Evolutionary conservation across 2,113 vertebrate genomes (phyloP).

Genomic region (Typhlomys cinereus): DNA sequence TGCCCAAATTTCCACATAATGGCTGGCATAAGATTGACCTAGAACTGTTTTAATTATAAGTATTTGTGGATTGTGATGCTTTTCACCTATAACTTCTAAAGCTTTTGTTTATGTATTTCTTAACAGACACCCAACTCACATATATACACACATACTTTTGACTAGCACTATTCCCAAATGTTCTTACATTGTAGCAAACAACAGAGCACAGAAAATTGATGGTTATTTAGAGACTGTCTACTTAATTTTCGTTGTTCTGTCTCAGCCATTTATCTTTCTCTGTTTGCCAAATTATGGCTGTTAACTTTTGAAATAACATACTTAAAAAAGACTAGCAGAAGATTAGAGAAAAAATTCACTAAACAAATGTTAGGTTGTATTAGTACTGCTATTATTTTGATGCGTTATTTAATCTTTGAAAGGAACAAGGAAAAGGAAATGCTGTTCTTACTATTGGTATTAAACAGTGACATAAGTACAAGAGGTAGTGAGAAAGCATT

Average conservation of each 20-base stretch:
- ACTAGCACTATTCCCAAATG: background rate
- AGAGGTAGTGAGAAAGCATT: constrained; percentile 29
- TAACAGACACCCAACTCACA: background rate
- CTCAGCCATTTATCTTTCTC: constrained; percentile 31
- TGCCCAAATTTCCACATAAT: constrained; percentile 46
- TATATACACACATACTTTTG: background rate
- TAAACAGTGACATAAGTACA: constrained; percentile 19
- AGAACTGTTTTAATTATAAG: constrained; percentile 38
- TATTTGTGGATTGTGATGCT: constrained; percentile 43
- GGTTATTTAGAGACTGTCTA: constrained; percentile 24
- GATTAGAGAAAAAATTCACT: background rate
- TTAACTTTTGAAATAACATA: constrained; percentile 54
- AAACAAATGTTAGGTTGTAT: constrained; percentile 41
- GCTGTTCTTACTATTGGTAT: constrained; percentile 2
- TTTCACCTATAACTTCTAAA: constrained; percentile 40
- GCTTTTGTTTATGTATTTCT: constrained; percentile 30
- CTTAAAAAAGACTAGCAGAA: constrained; percentile 35
- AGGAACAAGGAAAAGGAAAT: constrained; percentile 48
- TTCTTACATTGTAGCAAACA: constrained; percentile 6
- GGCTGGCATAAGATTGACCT: constrained; percentile 24
- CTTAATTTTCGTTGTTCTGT: constrained; percentile 51
- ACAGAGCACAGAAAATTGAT: constrained; percentile 17
- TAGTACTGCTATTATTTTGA: constrained; percentile 31
- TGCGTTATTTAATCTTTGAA: constrained; percentile 43
- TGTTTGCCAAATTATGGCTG: constrained; percentile 39